These are phyloP conservation scores for Epinotia ramella DNA, from an alignment of 2,888 invertebrate species.

Conservation along the genomic window DNA sequence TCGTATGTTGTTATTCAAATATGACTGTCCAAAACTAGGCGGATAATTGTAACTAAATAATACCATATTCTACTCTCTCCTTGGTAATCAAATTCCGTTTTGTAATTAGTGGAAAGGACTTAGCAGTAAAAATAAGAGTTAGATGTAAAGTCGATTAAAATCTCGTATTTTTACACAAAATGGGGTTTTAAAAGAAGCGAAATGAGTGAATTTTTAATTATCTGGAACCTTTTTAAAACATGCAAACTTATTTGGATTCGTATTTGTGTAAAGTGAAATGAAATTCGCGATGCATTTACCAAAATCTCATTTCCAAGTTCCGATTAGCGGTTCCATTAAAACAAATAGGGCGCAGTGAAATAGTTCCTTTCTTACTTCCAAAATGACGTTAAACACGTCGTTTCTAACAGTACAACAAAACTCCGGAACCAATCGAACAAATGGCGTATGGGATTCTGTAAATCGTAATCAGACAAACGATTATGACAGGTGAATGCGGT, in stretches of 20 bases:
- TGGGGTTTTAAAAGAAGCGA: background rate
- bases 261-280: background rate
- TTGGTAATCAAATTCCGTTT: conserved; percentile 12
- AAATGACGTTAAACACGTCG: conserved; percentile 1
- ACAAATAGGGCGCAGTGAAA: background rate
- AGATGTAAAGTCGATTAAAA: background rate
- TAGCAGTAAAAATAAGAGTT: background rate
- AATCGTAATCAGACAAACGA: conserved; percentile 35
- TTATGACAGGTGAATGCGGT: conserved; percentile 61
- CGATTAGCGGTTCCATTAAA: background rate
- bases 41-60: conserved; percentile 6
- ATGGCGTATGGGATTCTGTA: conserved; percentile 29
- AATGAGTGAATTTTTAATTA: background rate
- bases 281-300: conserved; percentile 1
- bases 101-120: conserved; percentile 12
- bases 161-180: conserved; percentile 1
- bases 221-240: background rate
- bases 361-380: background rate
- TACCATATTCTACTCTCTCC: background rate
- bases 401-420: conserved; percentile 37
- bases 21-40: background rate
- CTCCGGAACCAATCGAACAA: conserved; percentile 32
- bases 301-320: background rate
- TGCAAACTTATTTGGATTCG: background rate
- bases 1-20: conserved; percentile 3